These are phyloP conservation scores for Steinernema scapterisci DNA, from an alignment of 2,888 invertebrate species.

Conservation along the genomic window DNA sequence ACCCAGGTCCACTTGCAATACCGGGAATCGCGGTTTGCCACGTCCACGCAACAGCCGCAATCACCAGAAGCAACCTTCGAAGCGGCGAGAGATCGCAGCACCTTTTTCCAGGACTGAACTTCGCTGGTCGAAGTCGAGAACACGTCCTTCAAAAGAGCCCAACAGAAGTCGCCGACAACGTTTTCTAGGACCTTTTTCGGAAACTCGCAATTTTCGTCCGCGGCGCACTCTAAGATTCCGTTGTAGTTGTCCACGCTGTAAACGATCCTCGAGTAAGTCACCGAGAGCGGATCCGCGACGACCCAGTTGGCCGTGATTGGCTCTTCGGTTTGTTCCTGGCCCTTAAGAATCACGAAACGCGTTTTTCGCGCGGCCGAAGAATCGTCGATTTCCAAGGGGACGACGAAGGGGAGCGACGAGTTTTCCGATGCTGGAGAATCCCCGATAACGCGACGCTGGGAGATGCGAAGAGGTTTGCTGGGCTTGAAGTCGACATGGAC, in stretches of 20 bases:
- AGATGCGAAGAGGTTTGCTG: background rate
- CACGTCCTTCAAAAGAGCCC: constrained; percentile 76
- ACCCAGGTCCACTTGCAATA: constrained; percentile 24
- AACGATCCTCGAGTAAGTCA: constrained; percentile 25
- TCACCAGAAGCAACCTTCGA: constrained; percentile 13
- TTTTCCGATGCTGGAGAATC: background rate
- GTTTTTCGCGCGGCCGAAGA: background rate
- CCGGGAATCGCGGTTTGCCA: background rate
- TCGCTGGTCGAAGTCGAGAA: background rate
- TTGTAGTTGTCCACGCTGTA: constrained; percentile 27
- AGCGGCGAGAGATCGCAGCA: background rate
- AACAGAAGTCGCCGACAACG: constrained; percentile 95
- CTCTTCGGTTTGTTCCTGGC: background rate
- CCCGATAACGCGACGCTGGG: constrained; percentile 8
- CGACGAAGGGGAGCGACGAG: constrained; percentile 1
- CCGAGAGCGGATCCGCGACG: constrained; percentile 20
- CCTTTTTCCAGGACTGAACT: background rate
- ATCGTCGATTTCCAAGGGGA: constrained; percentile 23
- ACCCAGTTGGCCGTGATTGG: background rate
- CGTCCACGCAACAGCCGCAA: constrained; percentile 15
- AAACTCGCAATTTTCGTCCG: constrained; percentile 74
- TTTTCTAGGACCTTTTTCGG: constrained; percentile 88
- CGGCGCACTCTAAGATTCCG: constrained; percentile 1
- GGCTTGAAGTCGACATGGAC: constrained; percentile 14
- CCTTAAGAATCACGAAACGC: constrained; percentile 10